Evolutionary conservation across 2,797 vertebrate species (phyloP), one percentile per base, ranked within the genome.

Genomic region (Neopelma chrysocephalum): DNA sequence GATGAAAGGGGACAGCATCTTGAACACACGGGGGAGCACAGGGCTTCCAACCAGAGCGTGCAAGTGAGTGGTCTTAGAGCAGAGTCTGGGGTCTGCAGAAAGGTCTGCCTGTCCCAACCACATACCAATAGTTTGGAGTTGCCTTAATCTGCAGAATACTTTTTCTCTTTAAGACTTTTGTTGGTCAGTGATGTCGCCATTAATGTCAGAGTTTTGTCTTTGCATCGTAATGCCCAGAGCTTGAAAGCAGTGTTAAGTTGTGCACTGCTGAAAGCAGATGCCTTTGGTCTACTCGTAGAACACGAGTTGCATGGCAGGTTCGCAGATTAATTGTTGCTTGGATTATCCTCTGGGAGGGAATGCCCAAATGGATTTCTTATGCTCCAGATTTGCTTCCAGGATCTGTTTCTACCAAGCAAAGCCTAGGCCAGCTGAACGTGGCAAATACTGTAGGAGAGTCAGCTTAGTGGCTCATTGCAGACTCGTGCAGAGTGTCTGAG

Each of bases 1-100:
- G 34, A 18, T 83, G 43, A n/a, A 58, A 78, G 43, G 21, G 34
- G 19, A 8, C 57, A 43, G 72, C 56, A 66, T 34, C 60, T 73
- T 1, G 17, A 68, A 58, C 43, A 19, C 25, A 15, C 10, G n/a
- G 38, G 6, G 6, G 34, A 68, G 50, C 0, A 0, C 25, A 38
- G 21, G 56, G 71, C 54, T 82, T 79, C 42, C 54, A 38, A 31
- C 15, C 5, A 57, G 60, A 76, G 29, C 0, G 0, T 48, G 22
- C 1, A 20, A 61, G 31, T 17, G 47, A 31, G 20, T 68, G 69
- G n/a, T 68, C 43, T 73, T 43, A 12, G 27, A 70, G 34, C 6
- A 10, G 72, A 10, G 72, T 54, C n/a, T 25, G 42, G 12, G 25
- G 22, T 65, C 61, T 87, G 64, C 60, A 77, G 72, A 43, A 56